A percentile compares a stretch with the other conserved stretches of the same genome.
Evolutionary conservation across 2,888 invertebrate species (phyloP).

Genomic region (Merodon equestris): DNA sequence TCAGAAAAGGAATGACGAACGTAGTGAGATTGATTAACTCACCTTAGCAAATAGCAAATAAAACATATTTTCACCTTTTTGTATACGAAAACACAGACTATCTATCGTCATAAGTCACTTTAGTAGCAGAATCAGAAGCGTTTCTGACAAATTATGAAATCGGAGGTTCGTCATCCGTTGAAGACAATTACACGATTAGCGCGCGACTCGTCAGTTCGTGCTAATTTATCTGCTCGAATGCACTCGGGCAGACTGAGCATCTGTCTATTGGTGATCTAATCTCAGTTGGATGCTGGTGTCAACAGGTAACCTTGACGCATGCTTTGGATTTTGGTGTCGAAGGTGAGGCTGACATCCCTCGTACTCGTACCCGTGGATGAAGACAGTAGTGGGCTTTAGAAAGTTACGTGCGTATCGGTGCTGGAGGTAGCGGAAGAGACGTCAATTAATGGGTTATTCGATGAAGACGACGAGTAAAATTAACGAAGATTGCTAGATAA

Average conservation of each 20-base stretch:
- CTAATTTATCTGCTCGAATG: slow-evolving; percentile 35
- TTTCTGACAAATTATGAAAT: slow-evolving; percentile 30
- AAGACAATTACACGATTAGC: slow-evolving; percentile 32
- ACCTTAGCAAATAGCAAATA: slow-evolving; percentile 1
- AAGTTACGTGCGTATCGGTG: neutral
- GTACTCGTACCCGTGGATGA: slow-evolving; percentile 6
- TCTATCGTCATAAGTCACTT: slow-evolving; percentile 13
- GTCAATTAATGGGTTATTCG: slow-evolving; percentile 14
- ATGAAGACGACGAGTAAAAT: neutral
- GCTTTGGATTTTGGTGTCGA: slow-evolving; percentile 8
- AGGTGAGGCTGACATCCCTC: slow-evolving; percentile 38
- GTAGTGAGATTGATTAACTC: slow-evolving; percentile 5
- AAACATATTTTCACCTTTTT: neutral
- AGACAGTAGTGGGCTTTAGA: slow-evolving; percentile 2
- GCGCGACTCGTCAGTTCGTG: slow-evolving; percentile 9
- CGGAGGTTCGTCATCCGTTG: slow-evolving; percentile 5
- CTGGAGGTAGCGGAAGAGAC: slow-evolving; percentile 23
- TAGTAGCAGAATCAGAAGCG: neutral
- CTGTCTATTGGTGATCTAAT: slow-evolving; percentile 43
- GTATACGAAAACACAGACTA: neutral
- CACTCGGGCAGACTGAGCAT: slow-evolving; percentile 9
- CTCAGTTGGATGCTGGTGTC: slow-evolving; percentile 30
- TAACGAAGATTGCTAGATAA: slow-evolving; percentile 2
- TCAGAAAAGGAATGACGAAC: neutral
- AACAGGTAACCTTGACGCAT: slow-evolving; percentile 37